A percentile compares a stretch with the other conserved stretches of the same genome.
Evolutionary conservation across 2,888 invertebrate species (phyloP).

Genomic region (Tiphia femorata): DNA sequence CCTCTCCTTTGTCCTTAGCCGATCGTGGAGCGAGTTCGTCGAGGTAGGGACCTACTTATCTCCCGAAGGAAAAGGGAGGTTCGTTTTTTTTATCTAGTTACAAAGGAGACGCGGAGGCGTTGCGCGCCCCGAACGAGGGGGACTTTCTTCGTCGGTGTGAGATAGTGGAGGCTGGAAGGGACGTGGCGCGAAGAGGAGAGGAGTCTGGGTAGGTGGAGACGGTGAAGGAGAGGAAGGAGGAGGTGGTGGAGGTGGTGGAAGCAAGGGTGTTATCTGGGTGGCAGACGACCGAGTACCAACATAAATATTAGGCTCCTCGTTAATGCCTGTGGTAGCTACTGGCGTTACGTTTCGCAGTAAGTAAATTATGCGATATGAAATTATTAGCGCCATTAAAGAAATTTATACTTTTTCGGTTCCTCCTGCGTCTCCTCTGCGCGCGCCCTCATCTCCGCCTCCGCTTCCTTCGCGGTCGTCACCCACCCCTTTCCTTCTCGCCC

Average conservation of each 20-base stretch:
- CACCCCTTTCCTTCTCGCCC: no score
- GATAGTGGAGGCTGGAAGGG: slow-evolving; percentile 13
- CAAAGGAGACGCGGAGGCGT: slow-evolving; percentile 30
- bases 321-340: slow-evolving; percentile 69
- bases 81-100: slow-evolving; percentile 48
- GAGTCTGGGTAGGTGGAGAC: slow-evolving; percentile 29
- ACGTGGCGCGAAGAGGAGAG: slow-evolving; percentile 33
- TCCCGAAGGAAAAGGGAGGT: slow-evolving; percentile 38
- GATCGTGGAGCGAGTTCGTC: slow-evolving; percentile 32
- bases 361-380: slow-evolving; percentile 70
- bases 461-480: slow-evolving; percentile 17
- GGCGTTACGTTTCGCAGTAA: slow-evolving; percentile 70
- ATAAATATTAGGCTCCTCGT: slow-evolving; percentile 70
- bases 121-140: slow-evolving; percentile 13
- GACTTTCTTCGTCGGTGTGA: no score
- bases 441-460: slow-evolving; percentile 20
- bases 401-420: slow-evolving; percentile 66
- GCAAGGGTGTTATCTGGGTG: slow-evolving; percentile 67
- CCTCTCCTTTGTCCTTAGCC: slow-evolving; percentile 39
- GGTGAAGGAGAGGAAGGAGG: slow-evolving; percentile 29
- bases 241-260: slow-evolving; percentile 32
- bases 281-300: slow-evolving; percentile 65
- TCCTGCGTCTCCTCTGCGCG: slow-evolving; percentile 20
- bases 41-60: slow-evolving; percentile 49
- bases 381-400: slow-evolving; percentile 70